Base-by-base conservation (phyloP, 1,140 invertebrate species). In the Papilio polytes region DNA sequence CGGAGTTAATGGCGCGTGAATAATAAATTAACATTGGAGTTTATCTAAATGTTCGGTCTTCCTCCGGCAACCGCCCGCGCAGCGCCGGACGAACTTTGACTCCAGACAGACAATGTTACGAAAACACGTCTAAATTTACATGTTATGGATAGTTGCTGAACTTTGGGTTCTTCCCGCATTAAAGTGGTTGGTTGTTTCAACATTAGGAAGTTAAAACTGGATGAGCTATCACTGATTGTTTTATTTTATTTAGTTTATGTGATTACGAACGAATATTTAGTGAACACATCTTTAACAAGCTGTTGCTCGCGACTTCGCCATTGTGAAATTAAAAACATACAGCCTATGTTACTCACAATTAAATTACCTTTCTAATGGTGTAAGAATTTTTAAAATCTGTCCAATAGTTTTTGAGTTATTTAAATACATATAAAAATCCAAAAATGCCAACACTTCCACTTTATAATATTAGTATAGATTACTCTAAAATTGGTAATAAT, bases 1-100 rank as follows among this genome's bases (percentile, higher is more conserved):
- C 81, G 79, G 84, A 86, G 84, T 90, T 88, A 91, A 90, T 91
- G 88, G 87, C 74, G 86, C 84, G 86, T 87, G 85, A 85, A 86
- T 89, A 88, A 90, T 87, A 88, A 88, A 91, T 91, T 89, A 88
- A 87, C 88, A 84, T 89, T 59, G 82, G 82, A 84, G 83, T 88
- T 90, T 91, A 90, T 90, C 89, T 88, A 85, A 89, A 90, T 86
- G 87, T 88, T 78, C 82, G 80, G 63, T 82, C 82, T 89, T 88
- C 87, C 86, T 87, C 76, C 63, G 26, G 12, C 63, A 70, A 36
- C 22, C 63, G 26, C 15, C 53, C 53, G 53, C 18, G 15, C 48
- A 15, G 48, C 48, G 80, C 74, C 74, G 46, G 53, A 20, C 18
- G 51, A 78, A 78, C 22, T 78, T 78, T 36, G 51, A 31, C 36